phyloP scores from a whole-genome alignment of 2,113 vertebrate species.

The Platichthys flesus region DNA sequence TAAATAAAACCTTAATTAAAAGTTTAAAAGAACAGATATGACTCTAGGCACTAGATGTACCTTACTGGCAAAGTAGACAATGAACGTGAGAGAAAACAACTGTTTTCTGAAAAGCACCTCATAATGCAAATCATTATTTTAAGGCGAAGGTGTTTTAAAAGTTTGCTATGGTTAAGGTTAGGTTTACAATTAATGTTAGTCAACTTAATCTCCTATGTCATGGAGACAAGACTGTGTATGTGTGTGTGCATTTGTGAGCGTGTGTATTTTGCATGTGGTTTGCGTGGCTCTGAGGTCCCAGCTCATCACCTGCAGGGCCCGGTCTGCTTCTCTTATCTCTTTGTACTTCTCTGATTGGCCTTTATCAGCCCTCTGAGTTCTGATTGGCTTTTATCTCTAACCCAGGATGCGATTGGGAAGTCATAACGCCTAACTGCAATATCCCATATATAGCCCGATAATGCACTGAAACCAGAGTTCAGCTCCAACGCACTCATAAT shows the following conservation, averaged over 20 bases:
- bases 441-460: slow-evolving; percentile 70
- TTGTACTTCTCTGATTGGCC: slow-evolving; percentile 63
- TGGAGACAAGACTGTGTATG: too few species aligned
- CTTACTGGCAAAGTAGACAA: too few species aligned
- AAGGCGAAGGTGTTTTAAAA: not conserved
- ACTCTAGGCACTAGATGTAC: too few species aligned
- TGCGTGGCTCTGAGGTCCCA: slow-evolving; percentile 34
- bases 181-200: too few species aligned
- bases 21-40: too few species aligned
- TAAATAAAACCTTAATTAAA: too few species aligned
- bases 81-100: too few species aligned
- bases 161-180: too few species aligned
- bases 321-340: slow-evolving; percentile 69
- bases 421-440: slow-evolving; percentile 59
- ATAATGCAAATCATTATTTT: too few species aligned
- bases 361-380: slow-evolving; percentile 64
- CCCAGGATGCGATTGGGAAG: slow-evolving; percentile 62
- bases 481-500: slow-evolving; percentile 46
- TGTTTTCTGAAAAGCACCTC: too few species aligned
- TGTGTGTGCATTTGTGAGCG: not conserved
- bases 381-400: slow-evolving; percentile 72
- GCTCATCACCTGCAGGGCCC: slow-evolving; percentile 65
- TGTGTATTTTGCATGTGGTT: slow-evolving; percentile 33
- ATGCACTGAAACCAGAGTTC: slow-evolving; percentile 50
- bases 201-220: too few species aligned